phyloP scores from a whole-genome alignment of 2,888 invertebrate species.

The Calephelis perditalis region DNA sequence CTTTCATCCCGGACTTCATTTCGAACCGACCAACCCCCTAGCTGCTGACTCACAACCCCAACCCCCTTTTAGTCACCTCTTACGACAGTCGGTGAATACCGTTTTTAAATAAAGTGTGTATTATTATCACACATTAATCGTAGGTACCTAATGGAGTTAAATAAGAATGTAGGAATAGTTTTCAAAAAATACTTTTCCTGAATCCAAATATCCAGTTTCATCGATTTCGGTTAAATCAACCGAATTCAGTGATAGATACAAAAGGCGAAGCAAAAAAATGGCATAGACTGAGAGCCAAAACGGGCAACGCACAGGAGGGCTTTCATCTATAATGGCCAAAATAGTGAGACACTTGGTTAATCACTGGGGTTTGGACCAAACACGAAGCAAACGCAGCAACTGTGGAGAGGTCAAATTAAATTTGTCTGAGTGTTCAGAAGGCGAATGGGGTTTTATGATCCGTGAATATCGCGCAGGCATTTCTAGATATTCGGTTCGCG shows the following conservation, averaged over 20 bases:
- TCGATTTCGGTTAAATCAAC: neutral
- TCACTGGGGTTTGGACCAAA: conserved; percentile 39
- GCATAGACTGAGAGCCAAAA: conserved; percentile 40
- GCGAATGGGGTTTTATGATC: conserved; percentile 73
- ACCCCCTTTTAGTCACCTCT: no score
- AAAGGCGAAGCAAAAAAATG: conserved; percentile 25
- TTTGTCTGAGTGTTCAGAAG: conserved; percentile 57
- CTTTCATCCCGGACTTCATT: no score
- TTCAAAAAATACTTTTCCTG: no score
- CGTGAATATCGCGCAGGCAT: conserved; percentile 76
- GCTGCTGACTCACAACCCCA: no score
- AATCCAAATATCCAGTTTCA: neutral
- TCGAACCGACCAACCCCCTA: no score
- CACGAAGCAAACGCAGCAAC: conserved; percentile 38
- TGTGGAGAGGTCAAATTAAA: conserved; percentile 58
- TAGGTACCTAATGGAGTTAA: no score
- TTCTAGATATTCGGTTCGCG: conserved; percentile 76
- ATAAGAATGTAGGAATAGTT: no score
- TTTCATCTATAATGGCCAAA: conserved; percentile 51
- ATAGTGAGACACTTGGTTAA: conserved; percentile 46
- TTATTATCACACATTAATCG: no score
- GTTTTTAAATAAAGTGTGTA: no score
- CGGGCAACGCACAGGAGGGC: conserved; percentile 48
- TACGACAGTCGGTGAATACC: no score
- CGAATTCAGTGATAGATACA: conserved; percentile 5